phyloP scores from a whole-genome alignment of 2,113 vertebrate genomes.

The Phoxinus phoxinus region DNA sequence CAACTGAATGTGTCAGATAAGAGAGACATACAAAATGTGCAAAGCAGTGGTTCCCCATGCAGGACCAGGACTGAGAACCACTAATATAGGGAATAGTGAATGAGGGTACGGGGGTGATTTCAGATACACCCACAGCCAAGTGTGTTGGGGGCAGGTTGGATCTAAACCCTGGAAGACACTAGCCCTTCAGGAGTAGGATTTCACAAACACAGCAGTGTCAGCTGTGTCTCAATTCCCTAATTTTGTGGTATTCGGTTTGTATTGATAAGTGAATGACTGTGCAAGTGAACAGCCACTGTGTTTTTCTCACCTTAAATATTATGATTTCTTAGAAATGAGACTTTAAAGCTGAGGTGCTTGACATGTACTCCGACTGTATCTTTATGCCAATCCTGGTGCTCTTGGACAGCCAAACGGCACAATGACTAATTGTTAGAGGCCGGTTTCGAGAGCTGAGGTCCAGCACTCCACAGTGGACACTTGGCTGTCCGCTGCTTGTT shows the following conservation, averaged over 20 bases:
- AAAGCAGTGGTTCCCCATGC: neutral
- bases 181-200: neutral
- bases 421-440: slow-evolving; percentile 71
- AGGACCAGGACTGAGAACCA: neutral
- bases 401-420: slow-evolving; percentile 67
- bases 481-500: slow-evolving; percentile 14
- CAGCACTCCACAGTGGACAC: slow-evolving; percentile 54
- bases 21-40: neutral
- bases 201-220: neutral
- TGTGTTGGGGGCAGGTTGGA: neutral
- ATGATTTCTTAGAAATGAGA: neutral
- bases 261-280: neutral
- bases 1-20: neutral
- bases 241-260: neutral
- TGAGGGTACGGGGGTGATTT: neutral
- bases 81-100: neutral
- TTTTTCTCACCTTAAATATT: neutral
- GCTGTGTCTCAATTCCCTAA: neutral
- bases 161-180: neutral
- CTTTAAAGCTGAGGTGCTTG: slow-evolving; percentile 25
- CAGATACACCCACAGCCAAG: neutral
- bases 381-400: slow-evolving; percentile 65
- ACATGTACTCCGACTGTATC: slow-evolving; percentile 59
- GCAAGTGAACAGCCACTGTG: neutral
- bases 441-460: slow-evolving; percentile 54